Percentiles rank a stretch among this genome's conserved stretches.
These are phyloP conservation scores for Allobates femoralis DNA, from an alignment of 2,797 vertebrate species.

Conservation along the genomic window DNA sequence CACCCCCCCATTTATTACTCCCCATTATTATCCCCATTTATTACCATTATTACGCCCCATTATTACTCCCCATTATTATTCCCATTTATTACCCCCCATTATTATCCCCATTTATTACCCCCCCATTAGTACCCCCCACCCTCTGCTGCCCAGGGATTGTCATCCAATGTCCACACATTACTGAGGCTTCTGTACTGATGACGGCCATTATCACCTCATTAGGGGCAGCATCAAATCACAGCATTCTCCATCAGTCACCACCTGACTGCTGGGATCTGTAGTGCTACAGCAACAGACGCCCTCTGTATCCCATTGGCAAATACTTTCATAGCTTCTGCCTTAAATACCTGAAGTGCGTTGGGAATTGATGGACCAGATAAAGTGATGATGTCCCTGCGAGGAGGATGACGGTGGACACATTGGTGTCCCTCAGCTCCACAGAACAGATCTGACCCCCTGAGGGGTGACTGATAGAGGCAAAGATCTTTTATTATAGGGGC, in stretches of 20 bases:
- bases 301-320: no score
- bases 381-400: background rate
- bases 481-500: no score
- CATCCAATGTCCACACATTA: background rate
- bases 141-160: background rate
- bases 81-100: no score
- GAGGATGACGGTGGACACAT: background rate
- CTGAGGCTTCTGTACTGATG: background rate
- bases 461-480: no score
- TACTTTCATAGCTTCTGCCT: no score
- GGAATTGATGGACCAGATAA: background rate
- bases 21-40: no score
- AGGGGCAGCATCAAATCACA: background rate
- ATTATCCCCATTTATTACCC: no score
- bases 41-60: no score
- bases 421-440: background rate
- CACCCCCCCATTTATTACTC: no score
- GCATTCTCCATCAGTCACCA: background rate
- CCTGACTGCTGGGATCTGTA: background rate
- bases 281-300: background rate
- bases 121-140: no score
- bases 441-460: background rate
- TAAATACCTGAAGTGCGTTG: background rate
- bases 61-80: no score
- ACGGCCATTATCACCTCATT: no score